Base-by-base conservation (phyloP, 2,888 invertebrate species). In the Amorpha juglandis region DNA sequence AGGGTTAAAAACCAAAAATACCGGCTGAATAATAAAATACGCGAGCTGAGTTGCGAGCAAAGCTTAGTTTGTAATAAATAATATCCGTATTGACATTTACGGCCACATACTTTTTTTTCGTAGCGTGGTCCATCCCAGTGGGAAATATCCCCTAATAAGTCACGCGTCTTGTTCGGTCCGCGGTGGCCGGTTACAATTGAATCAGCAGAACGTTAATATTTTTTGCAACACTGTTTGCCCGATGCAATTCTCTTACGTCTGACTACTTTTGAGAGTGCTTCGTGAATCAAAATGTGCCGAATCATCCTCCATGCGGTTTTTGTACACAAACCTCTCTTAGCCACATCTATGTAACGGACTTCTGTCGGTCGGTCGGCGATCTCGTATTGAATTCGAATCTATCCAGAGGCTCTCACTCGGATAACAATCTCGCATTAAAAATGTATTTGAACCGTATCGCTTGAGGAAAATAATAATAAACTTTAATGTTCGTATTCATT, bases 141-240 rank as follows among this genome's bases (percentile, higher is more conserved):
- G 89, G 89, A 90, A 91, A 90, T 87, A 89, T 81, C 80, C 86
- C 86, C 86, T 88, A 87, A 83, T 84, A 84, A 88, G 85, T 84
- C 83, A 87, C 83, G 82, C 83, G 81, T 83, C 79, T 79, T 75
- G 76, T 78, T 71, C 70, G 72, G 75, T 75, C 78, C 71, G 76
- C n/a, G n/a, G n/a, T 78, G 81, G 83, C 42, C 19, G 58, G 38
- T 16, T 19, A 88, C 87, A 85, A 87, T 88, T 86, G 84, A 85
- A 86, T 88, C 82, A 83, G 79, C 72, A 74, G 76, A 76, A 81
- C 75, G 83, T 86, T 87, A 82, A 81, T 86, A 84, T 88, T 87
- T 89, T 88, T 88, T 87, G 81, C 79, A 75, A 75, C 79, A 78
- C 74, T 1, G 80, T 83, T 88, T 84, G 81, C 71, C 70, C 77